Base-by-base conservation (phyloP, 1,140 invertebrate genomes). In the Oedothorax gibbosus region DNA sequence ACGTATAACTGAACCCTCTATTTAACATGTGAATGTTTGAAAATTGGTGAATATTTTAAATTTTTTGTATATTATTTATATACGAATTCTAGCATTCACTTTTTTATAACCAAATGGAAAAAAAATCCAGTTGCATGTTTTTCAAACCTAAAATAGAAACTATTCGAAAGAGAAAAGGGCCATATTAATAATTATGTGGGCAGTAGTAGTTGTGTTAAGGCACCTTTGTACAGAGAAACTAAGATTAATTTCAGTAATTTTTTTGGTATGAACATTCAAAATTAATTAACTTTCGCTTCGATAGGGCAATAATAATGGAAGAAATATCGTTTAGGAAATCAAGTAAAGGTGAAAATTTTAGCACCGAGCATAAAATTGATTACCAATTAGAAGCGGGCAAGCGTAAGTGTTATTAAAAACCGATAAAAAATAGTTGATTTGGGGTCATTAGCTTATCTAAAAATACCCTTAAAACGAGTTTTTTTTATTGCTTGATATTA, bases 261-360 rank as follows among this genome's bases (percentile, higher is more conserved):
- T 73, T 75, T 75, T 57, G 35, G 57, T 21, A 20, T 75, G 57
- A 75, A 75, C 56, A 75, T 56, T 75, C 57, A 53, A 57, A 57
- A 75, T 75, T 75, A 75, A 75, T 75, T 75, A 75, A 75, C 72
- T 35, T 57, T 57, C 18, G 72, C 72, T 60, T 75, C 72, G 57
- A 21, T 10, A 20, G 51, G 18, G 53, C 18, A 53, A 60, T 75
- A 35, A 35, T 35, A 75, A 75, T 75, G 72, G 72, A 57, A 75
- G 72, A 75, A 57, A 57, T 75, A 75, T 75, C 72, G 54, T 15
- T 12, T 21, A 56, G 18, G 56, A 75, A 75, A 75, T 75, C 72
- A 75, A 57, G 72, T 60, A 57, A 75, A 75, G 72, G 72, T 57
- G 72, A 75, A 75, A 75, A 75, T 75, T 75, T 75, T 75, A 75